Percentiles rank a stretch among this genome's conserved stretches.
These are phyloP conservation scores for Geophilus truncorum DNA, from an alignment of 2,888 invertebrate genomes.

Conservation along the genomic window DNA sequence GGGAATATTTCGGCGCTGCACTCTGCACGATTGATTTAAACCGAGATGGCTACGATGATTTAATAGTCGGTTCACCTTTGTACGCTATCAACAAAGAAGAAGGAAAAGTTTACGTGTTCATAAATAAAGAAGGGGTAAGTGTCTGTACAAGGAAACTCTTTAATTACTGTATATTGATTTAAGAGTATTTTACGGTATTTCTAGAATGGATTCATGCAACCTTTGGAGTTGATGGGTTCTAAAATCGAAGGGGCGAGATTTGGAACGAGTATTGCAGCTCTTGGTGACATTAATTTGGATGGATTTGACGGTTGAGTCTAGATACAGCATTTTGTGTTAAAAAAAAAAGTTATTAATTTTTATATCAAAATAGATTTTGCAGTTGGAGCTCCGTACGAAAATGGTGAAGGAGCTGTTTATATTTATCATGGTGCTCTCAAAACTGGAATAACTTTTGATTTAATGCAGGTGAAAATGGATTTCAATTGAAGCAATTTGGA, in stretches of 20 bases:
- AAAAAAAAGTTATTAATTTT: too few species aligned
- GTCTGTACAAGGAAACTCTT: too few species aligned
- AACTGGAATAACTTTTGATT: not conserved
- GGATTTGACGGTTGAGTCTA: not conserved
- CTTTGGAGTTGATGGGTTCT: not conserved
- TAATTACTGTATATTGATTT: too few species aligned
- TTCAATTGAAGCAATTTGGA: too few species aligned
- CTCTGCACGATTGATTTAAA: not conserved
- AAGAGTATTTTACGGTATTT: too few species aligned
- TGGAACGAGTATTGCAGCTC: not conserved
- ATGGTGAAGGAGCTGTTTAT: slow-evolving; percentile 39
- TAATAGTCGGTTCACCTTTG: not conserved
- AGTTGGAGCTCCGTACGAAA: slow-evolving; percentile 41
- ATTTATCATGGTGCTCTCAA: slow-evolving; percentile 39
- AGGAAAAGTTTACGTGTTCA: slow-evolving; percentile 1
- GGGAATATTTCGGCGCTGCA: slow-evolving; percentile 22
- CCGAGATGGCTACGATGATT: not conserved
- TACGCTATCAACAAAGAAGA: not conserved
- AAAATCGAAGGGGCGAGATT: not conserved
- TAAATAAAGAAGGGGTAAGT: slow-evolving; percentile 8
- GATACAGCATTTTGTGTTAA: too few species aligned
- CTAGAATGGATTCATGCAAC: not conserved
- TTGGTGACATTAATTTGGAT: not conserved
- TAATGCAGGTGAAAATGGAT: not conserved
- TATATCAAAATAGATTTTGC: slow-evolving; percentile 40